Evolutionary conservation across 1,140 invertebrate genomes (phyloP).

Genomic region (Carcinoscorpius rotundicauda): DNA sequence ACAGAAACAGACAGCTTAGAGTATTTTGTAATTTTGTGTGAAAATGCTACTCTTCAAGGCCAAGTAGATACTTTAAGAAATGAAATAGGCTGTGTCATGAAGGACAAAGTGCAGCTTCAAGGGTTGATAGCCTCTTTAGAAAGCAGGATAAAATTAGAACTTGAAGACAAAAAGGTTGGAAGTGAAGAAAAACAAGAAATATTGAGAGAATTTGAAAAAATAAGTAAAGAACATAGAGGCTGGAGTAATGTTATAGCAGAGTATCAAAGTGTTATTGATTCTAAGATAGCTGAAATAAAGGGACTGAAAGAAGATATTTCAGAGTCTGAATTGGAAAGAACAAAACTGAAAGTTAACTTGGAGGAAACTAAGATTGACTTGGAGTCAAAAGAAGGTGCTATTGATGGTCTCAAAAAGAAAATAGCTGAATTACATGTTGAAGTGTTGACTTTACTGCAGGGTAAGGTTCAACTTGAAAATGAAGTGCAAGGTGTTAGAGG

Average conservation of each 20-base stretch:
- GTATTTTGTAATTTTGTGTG: constrained; percentile 26
- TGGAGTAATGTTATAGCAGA: constrained; percentile 31
- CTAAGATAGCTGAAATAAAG: constrained; percentile 31
- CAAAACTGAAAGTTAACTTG: constrained; percentile 27
- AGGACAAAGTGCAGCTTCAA: constrained; percentile 31
- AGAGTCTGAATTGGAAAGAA: constrained; percentile 13
- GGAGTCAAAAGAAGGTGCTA: constrained; percentile 32
- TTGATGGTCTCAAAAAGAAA: constrained; percentile 37
- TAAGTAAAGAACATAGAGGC: constrained; percentile 18
- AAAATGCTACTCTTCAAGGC: constrained; percentile 37
- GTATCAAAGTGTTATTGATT: constrained; percentile 31
- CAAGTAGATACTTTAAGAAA: constrained; percentile 33
- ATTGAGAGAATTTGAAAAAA: constrained; percentile 3
- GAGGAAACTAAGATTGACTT: constrained; percentile 33
- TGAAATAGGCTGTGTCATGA: constrained; percentile 30
- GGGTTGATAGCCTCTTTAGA: constrained; percentile 27
- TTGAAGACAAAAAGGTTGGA: constrained; percentile 24
- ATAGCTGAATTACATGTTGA: constrained; percentile 39
- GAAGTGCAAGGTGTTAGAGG: constrained; percentile 30
- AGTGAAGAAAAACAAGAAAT: constrained; percentile 13
- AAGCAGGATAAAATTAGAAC: constrained; percentile 24
- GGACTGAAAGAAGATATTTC: constrained; percentile 30
- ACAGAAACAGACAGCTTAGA: constrained; percentile 4
- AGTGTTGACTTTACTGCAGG: constrained; percentile 32
- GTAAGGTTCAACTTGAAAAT: constrained; percentile 34